Evolutionary conservation across 2,113 vertebrate genomes (phyloP), one percentile per base, ranked within the genome.

Genomic region (Rhinolophus ferrumequinum): DNA sequence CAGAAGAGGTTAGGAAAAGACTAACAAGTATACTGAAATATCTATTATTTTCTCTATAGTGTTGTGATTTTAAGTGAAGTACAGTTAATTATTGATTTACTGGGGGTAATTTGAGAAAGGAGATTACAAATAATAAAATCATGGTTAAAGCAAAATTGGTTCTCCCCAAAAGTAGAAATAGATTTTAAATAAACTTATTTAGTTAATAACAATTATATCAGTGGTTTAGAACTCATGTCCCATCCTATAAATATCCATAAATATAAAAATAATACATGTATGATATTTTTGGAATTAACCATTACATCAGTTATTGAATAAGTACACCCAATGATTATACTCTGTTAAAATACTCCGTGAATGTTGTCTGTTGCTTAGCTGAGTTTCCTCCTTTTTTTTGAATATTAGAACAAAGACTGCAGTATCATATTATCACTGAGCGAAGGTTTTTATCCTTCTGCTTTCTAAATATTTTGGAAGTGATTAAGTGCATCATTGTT

Each of bases 1-100:
- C 97, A 87, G 98, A 98, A 96, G 91, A 98, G 98, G 99, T 99
- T 93, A 97, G 67, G 96, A 93, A 92, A 6, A 67, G 33, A 66
- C 67, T 88, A 70, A 92, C 86, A 84, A 87, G 21, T 69, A 54
- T 70, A 47, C 24, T 80, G n/a, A 88, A 67, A 21, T 79, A 33
- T 22, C 5, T 86, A 0, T 86, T 83, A 30, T 54, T 86, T 97
- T 38, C 47, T 94, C 38, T 77, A 1, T 96, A 52, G 26, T 69
- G 4, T 64, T 96, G 41, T 50, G 33, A 83, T 93, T 30, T 41
- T 88, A 80, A 92, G 12, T 88, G 44, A 93, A 94, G 60, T 83
- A 62, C 5, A 86, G 67, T 88, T 79, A 93, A 54, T 84, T 96
- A 33, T 14, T 60, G 58, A 84, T 50, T 73, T 77, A 44, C 30